phyloP scores from a whole-genome alignment of 2,797 vertebrate species.

The Cossypha heuglini region DNA sequence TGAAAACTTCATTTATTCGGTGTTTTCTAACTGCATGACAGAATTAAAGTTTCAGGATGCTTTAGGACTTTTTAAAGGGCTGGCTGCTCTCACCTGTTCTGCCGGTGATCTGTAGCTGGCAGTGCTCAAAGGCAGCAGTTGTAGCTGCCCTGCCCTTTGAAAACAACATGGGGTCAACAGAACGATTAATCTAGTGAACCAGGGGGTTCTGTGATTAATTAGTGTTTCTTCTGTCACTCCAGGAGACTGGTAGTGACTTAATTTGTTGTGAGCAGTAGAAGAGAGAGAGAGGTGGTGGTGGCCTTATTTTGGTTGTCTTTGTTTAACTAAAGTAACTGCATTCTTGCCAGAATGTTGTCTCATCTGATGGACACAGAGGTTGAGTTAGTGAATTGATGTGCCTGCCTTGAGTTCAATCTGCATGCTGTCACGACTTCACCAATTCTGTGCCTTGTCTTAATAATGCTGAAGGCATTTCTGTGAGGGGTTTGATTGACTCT shows the following conservation, averaged over 20 bases:
- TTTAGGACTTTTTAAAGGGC: slow-evolving; percentile 36
- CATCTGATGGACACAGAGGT: not conserved
- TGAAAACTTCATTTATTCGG: slow-evolving; percentile 75
- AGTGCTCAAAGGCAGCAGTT: slow-evolving; percentile 30
- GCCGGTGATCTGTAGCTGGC: slow-evolving; percentile 1
- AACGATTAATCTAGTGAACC: slow-evolving; percentile 19
- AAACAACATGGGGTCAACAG: not conserved
- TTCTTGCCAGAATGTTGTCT: not conserved
- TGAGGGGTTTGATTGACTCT: slow-evolving; percentile 56
- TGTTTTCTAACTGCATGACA: slow-evolving; percentile 47
- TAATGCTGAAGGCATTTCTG: slow-evolving; percentile 24
- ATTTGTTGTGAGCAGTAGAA: not conserved
- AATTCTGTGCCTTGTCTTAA: slow-evolving; percentile 18
- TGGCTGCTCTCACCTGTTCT: slow-evolving; percentile 7
- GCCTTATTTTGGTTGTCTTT: not conserved
- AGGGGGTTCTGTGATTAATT: slow-evolving; percentile 32
- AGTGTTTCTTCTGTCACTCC: not conserved
- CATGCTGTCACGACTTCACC: not conserved
- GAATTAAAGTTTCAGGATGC: slow-evolving; percentile 65
- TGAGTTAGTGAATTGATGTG: slow-evolving; percentile 12
- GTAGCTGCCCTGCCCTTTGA: slow-evolving; percentile 45
- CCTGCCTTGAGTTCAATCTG: slow-evolving; percentile 16
- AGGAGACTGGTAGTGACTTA: not conserved
- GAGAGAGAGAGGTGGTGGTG: not conserved
- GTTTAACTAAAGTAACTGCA: not conserved